Evolutionary conservation across 2,797 vertebrate genomes (phyloP).

Genomic region (Anolis apletophallus): DNA sequence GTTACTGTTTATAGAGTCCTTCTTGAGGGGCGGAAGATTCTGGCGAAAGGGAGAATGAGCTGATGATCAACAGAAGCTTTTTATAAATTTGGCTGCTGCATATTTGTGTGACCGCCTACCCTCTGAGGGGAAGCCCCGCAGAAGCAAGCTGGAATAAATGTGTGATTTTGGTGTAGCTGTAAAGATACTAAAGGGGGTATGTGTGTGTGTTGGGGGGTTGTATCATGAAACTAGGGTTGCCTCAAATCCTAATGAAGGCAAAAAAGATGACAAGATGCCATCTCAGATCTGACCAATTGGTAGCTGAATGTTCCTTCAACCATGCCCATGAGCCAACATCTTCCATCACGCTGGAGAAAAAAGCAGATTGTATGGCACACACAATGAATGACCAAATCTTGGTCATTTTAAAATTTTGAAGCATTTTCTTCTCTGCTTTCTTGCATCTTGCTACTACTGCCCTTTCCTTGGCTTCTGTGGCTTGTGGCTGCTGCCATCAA

Average conservation of each 20-base stretch:
- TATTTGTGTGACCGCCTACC: background rate
- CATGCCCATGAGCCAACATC: background rate
- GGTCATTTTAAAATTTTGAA: slow-evolving; percentile 41
- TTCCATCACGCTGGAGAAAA: background rate
- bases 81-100: background rate
- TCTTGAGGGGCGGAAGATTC: slow-evolving; percentile 3
- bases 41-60: background rate
- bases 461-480: too few species aligned
- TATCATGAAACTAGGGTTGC: background rate
- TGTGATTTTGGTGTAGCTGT: background rate
- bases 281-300: background rate
- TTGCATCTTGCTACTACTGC: background rate
- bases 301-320: background rate
- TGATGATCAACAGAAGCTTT: slow-evolving; percentile 23
- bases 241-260: background rate
- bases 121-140: background rate
- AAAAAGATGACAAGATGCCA: background rate
- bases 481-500: too few species aligned
- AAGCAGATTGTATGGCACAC: background rate
- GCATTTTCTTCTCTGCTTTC: slow-evolving; percentile 2
- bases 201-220: background rate
- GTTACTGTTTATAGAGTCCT: background rate
- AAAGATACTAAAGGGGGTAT: background rate
- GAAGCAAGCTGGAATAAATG: background rate
- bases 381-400: background rate